Base-by-base conservation (phyloP, 2,113 vertebrate species). In the Hymenochirus boettgeri region DNA sequence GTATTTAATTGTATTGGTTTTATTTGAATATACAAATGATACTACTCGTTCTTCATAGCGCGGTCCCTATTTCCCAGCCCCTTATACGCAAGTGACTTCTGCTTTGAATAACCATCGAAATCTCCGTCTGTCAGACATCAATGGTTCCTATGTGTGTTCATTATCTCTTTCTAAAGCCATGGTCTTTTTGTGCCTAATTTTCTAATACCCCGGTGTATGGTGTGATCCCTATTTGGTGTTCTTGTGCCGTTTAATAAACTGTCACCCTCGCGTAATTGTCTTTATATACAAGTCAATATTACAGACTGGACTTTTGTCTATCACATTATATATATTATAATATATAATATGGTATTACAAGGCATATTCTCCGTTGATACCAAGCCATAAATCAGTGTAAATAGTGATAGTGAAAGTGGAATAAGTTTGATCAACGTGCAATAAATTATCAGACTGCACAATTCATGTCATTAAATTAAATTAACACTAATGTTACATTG, bases 101-200 rank as follows among this genome's bases (percentile, higher is more conserved):
- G 22, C 25, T 11, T 12, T 53, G 13, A 11, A 15, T 22, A 52
- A 18, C 1, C 4, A 29, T 39, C 18, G 51, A n/a, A 31, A 5
- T 61, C 46, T 47, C 33, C 15, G 33, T 48, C 46, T 50, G 42
- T 39, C 7, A 27, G 46, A 57, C 13, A 7, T 11, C 15, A 24
- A 19, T n/a, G n/a, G n/a, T n/a, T n/a, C 33, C 4, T 35, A 1
- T 35, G 10, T 12, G 2, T 35, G 33, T 52, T 52, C 29, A 65
- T 47, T 76, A 63, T 69, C 62, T 72, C 52, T 61, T 71, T 69
- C 67, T 83, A 73, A 83, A 86, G 79, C 81, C 82, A 81, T 80
- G 57, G 1, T 78, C 78, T 85, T 73, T 83, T 82, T 87, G 83
- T 85, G 83, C 80, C 78, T 75, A 75, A 77, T 61, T 85, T 78